Evolutionary conservation across 92 coral and sea anemone species (phyloP), one percentile per base, ranked within the genome.

Genomic region (Bergia puertoricense): DNA sequence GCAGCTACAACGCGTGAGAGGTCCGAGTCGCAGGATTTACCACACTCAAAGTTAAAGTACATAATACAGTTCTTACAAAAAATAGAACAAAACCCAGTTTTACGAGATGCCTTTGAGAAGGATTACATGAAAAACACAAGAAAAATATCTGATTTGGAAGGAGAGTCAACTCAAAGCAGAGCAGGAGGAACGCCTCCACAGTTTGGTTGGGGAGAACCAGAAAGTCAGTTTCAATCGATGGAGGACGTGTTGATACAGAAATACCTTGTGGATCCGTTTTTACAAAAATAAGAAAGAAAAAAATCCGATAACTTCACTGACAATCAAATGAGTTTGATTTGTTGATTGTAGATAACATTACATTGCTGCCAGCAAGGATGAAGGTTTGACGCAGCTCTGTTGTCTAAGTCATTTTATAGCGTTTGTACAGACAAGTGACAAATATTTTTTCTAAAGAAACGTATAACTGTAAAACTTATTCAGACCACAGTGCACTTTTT

Each of bases 31-130:
- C 77, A 73, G 18, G 77, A 36, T 14, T 37, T 37, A 73, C 43
- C 77, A 20, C 43, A 18, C 4, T 73, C 77, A 37, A 37, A 5
- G 77, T 73, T 73, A 36, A 15, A 37, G 15, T 73, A 2, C 77
- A 37, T 36, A 2, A 62, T 62, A 62, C 30, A 62, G 3, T 62
- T 3, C 44, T 73, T 73, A 37, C 77, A 73, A 73, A 39, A 73
- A 14, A 73, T 73, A 73, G 16, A 73, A 9, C 44, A 73, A 11
- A 37, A 73, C 43, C 77, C 77, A 36, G 43, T 73, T 37, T 73
- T 73, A 44, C 44, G 77, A 30, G 77, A 36, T 73, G 77, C 77
- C 20, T 73, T 73, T 73, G 77, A 73, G 16, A 73, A 39, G 15
- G 8, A 37, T 73, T 73, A 73, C 77, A 14, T 13, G 43, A 73